Percentiles rank a stretch among this genome's conserved stretches.
These are phyloP conservation scores for Lanistes nyassanus DNA, from an alignment of 1,140 invertebrate genomes.

Conservation along the genomic window DNA sequence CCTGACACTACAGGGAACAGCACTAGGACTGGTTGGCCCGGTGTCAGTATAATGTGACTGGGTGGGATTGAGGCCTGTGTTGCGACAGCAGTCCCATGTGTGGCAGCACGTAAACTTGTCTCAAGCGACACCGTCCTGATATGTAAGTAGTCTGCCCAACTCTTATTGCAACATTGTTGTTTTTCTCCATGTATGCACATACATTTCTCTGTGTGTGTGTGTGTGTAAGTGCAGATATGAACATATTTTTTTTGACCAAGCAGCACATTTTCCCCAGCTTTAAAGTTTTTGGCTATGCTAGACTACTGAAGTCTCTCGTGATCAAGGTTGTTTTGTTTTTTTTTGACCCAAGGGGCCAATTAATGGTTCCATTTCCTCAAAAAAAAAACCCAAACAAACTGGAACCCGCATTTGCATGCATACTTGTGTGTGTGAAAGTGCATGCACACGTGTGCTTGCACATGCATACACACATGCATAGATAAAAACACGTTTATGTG, in stretches of 20 bases:
- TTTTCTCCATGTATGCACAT: slow-evolving; percentile 20
- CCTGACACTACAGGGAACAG: too few relatives aligned
- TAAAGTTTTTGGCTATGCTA: too few relatives aligned
- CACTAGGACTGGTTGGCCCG: too few relatives aligned
- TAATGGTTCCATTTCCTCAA: not conserved
- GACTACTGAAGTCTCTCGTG: too few relatives aligned
- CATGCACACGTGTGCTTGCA: not conserved
- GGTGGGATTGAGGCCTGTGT: too few relatives aligned
- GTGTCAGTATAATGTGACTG: too few relatives aligned
- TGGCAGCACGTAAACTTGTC: too few relatives aligned
- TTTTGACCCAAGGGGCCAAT: not conserved
- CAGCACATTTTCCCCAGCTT: not conserved
- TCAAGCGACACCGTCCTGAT: too few relatives aligned
- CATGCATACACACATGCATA: slow-evolving; percentile 3
- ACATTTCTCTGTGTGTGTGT: slow-evolving; percentile 6
- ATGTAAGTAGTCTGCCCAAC: too few relatives aligned
- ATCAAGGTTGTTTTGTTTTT: not conserved
- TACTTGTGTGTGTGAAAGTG: not conserved
- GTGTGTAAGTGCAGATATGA: not conserved
- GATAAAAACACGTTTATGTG: not conserved
- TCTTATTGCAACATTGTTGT: too few relatives aligned
- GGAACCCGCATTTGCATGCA: not conserved
- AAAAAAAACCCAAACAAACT: not conserved
- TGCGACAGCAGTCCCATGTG: too few relatives aligned
- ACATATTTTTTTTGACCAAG: not conserved